Evolutionary conservation across 2,797 vertebrate genomes (phyloP).

Genomic region (Naso thynnoides): DNA sequence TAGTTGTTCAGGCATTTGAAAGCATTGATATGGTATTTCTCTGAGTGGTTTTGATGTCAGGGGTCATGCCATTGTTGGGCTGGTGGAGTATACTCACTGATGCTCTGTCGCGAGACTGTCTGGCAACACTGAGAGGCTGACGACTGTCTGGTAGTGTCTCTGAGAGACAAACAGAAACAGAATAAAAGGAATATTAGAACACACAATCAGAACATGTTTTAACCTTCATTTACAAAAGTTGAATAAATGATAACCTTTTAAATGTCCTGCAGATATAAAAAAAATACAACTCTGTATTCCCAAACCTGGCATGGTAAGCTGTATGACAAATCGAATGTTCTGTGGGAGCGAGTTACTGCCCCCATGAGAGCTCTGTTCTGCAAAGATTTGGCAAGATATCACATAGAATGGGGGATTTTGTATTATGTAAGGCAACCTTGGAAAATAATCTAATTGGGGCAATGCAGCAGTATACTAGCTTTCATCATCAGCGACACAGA

Average conservation of each 20-base stretch:
- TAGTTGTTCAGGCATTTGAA: background rate
- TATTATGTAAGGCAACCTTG: conserved; percentile 71
- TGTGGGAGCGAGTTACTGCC: conserved; percentile 32
- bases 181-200: conserved; percentile 20
- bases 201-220: conserved; percentile 7
- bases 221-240: conserved; percentile 4
- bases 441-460: conserved; percentile 73
- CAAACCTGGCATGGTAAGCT: conserved; percentile 25
- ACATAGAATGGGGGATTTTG: conserved; percentile 68
- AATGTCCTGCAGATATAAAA: conserved; percentile 8
- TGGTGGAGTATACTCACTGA: conserved; percentile 85
- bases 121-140: conserved; percentile 91
- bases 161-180: conserved; percentile 54
- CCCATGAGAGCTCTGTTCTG: conserved; percentile 50
- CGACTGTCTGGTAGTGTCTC: conserved; percentile 86
- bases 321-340: conserved; percentile 53
- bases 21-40: background rate
- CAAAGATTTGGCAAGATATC: conserved; percentile 70
- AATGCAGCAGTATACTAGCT: conserved; percentile 64
- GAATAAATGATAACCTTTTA: background rate
- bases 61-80: conserved; percentile 1
- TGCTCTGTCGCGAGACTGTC: conserved; percentile 93
- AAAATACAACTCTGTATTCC: conserved; percentile 26
- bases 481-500: conserved; percentile 67
- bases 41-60: conserved; percentile 14